A percentile compares a stretch with the other conserved stretches of the same genome.
phyloP scores from a whole-genome alignment of 2,888 invertebrate species.

The Actias luna region DNA sequence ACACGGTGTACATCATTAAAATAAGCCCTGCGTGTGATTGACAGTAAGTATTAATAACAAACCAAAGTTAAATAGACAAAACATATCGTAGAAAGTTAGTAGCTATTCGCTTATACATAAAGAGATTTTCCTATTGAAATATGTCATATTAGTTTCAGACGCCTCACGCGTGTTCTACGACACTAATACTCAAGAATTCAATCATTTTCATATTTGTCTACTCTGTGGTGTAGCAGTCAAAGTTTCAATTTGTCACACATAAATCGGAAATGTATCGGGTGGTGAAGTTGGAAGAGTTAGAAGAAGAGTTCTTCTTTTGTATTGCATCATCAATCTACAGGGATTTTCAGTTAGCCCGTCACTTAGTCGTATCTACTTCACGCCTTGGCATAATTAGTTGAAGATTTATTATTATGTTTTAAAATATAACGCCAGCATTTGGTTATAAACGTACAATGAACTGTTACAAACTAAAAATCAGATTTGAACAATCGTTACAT shows the following conservation, averaged over 20 bases:
- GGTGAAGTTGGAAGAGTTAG: not conserved
- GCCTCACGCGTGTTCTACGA: too few relatives aligned
- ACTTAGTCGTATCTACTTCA: not conserved
- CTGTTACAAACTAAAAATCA: too few relatives aligned
- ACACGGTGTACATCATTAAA: not conserved
- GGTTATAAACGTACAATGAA: too few relatives aligned
- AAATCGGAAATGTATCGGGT: not conserved
- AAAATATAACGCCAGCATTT: too few relatives aligned
- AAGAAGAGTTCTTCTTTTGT: not conserved
- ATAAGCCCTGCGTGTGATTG: not conserved
- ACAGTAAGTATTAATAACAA: not conserved
- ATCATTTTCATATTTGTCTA: not conserved
- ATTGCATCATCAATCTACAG: not conserved
- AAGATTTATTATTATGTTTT: too few relatives aligned
- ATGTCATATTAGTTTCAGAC: not conserved
- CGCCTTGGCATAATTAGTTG: too few relatives aligned
- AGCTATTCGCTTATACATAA: not conserved
- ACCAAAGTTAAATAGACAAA: not conserved
- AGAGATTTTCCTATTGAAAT: not conserved
- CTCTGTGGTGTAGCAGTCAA: not conserved
- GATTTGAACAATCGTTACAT: too few relatives aligned
- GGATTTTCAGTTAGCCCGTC: not conserved
- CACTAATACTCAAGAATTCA: not conserved
- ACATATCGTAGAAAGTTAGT: not conserved
- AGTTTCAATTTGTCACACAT: not conserved